Percentiles rank a stretch among this genome's conserved stretches.
These are phyloP conservation scores for Xiphorhynchus elegans DNA, from an alignment of 2,113 vertebrate genomes.

Conservation along the genomic window DNA sequence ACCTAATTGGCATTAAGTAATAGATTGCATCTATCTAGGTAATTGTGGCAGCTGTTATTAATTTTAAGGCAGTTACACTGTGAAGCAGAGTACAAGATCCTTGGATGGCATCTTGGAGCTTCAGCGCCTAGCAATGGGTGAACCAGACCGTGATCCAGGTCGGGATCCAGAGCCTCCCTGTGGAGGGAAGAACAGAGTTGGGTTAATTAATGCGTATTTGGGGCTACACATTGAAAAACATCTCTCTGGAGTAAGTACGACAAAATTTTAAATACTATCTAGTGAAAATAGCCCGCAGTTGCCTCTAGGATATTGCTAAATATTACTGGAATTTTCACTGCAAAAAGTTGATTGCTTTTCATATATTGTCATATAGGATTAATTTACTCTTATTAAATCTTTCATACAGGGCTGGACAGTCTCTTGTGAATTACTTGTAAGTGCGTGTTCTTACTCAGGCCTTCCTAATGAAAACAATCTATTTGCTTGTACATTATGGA, in stretches of 20 bases:
- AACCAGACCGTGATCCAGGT: conserved; percentile 82
- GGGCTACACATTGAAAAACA: background rate
- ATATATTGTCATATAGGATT: background rate
- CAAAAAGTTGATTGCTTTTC: background rate
- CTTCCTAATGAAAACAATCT: background rate
- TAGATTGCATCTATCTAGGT: conserved; percentile 61
- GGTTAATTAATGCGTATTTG: background rate
- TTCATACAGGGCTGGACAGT: background rate
- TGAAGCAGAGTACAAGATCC: conserved; percentile 65
- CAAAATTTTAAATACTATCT: background rate
- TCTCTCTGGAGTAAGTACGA: background rate
- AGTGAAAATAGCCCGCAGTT: background rate
- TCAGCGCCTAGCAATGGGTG: conserved; percentile 93
- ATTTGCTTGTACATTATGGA: background rate
- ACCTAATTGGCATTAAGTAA: conserved; percentile 57
- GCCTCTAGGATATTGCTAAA: background rate
- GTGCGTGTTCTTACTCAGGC: background rate
- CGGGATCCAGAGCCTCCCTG: conserved; percentile 85
- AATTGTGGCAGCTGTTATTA: conserved; percentile 45
- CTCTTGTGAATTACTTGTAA: background rate
- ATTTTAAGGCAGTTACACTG: conserved; percentile 64
- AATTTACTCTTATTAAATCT: background rate
- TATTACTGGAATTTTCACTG: background rate
- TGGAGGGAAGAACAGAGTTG: conserved; percentile 23
- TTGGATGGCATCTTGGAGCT: background rate